phyloP scores from a whole-genome alignment of 2,113 vertebrate species.

The Siphamia tubifer region DNA sequence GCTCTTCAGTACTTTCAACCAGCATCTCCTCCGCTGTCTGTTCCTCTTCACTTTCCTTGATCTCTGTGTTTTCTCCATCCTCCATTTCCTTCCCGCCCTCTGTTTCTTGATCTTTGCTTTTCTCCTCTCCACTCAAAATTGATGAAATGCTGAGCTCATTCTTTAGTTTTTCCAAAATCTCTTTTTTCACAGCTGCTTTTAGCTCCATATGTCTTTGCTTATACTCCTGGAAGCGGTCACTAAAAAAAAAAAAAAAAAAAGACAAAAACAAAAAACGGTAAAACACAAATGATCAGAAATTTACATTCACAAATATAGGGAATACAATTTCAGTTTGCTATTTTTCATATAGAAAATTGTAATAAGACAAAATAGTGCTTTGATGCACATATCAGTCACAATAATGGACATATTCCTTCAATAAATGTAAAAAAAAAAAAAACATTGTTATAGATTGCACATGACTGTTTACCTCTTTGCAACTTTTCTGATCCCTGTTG shows the following conservation, averaged over 20 bases:
- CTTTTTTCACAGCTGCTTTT: slow-evolving; percentile 63
- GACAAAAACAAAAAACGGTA: neutral
- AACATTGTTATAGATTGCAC: neutral
- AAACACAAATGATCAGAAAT: too few species aligned
- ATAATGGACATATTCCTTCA: neutral
- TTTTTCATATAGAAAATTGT: too few species aligned
- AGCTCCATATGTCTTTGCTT: slow-evolving; percentile 72
- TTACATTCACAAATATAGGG: too few species aligned
- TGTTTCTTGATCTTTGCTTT: slow-evolving; percentile 14
- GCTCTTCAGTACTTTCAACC: neutral
- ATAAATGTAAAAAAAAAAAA: too few species aligned
- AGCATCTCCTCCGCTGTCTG: slow-evolving; percentile 7
- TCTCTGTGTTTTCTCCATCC: slow-evolving; percentile 25
- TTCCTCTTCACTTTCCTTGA: slow-evolving; percentile 1
- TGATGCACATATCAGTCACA: too few species aligned
- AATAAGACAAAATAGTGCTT: too few species aligned
- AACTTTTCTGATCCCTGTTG: slow-evolving; percentile 77
- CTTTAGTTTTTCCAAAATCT: slow-evolving; percentile 40
- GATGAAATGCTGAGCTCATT: neutral
- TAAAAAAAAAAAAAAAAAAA: slow-evolving; percentile 20
- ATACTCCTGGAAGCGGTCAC: slow-evolving; percentile 71
- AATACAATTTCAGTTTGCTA: too few species aligned
- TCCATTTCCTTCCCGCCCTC: slow-evolving; percentile 35
- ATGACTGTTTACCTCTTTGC: slow-evolving; percentile 70
- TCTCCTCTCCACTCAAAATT: neutral